Conservation (phyloP, 2,888 invertebrate genomes). For the Dryomyza anilis region DNA sequence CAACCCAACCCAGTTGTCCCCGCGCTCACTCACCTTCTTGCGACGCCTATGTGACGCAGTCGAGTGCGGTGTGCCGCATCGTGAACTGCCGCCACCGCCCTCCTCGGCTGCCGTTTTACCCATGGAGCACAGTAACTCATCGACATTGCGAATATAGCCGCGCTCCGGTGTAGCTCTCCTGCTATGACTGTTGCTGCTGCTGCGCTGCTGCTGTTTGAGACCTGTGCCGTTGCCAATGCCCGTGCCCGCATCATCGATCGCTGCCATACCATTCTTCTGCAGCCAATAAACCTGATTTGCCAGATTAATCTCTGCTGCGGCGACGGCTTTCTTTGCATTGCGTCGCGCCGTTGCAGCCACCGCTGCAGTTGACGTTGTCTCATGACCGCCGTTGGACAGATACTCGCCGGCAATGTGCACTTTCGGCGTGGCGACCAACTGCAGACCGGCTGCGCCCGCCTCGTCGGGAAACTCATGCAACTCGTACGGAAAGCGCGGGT, state of each 20-base stretch:
- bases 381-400: conserved; percentile 43
- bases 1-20: neutral
- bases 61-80: conserved; percentile 46
- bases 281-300: conserved; percentile 57
- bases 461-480: conserved; percentile 56
- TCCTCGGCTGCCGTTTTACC: conserved; percentile 40
- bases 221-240: no score
- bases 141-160: conserved; percentile 54
- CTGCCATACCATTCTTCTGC: conserved; percentile 46
- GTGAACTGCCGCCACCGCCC: conserved; percentile 41
- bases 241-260: neutral
- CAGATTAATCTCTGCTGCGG: conserved; percentile 49
- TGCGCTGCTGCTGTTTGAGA: conserved; percentile 37
- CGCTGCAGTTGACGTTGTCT: conserved; percentile 26
- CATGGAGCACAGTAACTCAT: conserved; percentile 53
- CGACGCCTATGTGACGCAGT: conserved; percentile 48
- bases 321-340: conserved; percentile 48
- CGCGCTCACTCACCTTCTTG: conserved; percentile 50
- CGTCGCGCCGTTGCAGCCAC: conserved; percentile 34
- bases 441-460: conserved; percentile 53
- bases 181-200: conserved; percentile 54
- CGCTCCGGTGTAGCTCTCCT: neutral
- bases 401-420: conserved; percentile 59
- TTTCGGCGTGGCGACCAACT: conserved; percentile 53
- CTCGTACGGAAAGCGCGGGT: conserved; percentile 57